phyloP scores from a whole-genome alignment of 2,113 vertebrate genomes.

The Mobula birostris region DNA sequence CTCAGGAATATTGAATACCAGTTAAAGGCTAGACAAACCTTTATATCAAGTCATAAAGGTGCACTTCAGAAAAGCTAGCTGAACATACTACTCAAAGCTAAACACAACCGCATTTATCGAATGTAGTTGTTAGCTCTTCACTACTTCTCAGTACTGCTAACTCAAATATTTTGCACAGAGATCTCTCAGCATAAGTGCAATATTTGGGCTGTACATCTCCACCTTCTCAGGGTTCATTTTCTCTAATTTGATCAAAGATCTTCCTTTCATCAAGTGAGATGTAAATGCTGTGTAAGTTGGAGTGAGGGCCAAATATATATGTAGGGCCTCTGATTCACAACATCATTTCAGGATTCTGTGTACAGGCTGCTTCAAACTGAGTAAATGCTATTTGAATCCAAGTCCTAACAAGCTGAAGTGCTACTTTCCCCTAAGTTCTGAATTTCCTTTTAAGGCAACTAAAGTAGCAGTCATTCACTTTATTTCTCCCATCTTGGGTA shows the following conservation, averaged over 20 bases:
- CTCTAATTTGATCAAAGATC: not conserved
- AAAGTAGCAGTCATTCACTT: not conserved
- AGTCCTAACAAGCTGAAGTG: not conserved
- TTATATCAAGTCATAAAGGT: not conserved
- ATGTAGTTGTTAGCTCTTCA: not conserved
- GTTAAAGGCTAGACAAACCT: not conserved
- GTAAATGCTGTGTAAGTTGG: not conserved
- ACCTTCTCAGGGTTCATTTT: not conserved
- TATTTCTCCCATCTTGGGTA: not conserved
- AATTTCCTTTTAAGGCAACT: not conserved
- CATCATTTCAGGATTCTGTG: too few relatives aligned
- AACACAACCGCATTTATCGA: not conserved
- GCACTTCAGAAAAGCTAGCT: too few relatives aligned
- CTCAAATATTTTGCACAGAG: not conserved
- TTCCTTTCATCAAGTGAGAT: not conserved
- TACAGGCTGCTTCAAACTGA: not conserved
- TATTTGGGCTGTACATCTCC: not conserved
- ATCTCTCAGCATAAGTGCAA: not conserved
- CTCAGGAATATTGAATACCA: not conserved
- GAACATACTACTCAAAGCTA: not conserved
- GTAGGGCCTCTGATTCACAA: not conserved
- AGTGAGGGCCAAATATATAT: slow-evolving; percentile 6
- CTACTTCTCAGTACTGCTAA: not conserved
- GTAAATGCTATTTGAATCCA: not conserved
- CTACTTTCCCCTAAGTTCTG: not conserved